phyloP scores from a whole-genome alignment of 2,888 invertebrate genomes.

The Fragum sueziense region DNA sequence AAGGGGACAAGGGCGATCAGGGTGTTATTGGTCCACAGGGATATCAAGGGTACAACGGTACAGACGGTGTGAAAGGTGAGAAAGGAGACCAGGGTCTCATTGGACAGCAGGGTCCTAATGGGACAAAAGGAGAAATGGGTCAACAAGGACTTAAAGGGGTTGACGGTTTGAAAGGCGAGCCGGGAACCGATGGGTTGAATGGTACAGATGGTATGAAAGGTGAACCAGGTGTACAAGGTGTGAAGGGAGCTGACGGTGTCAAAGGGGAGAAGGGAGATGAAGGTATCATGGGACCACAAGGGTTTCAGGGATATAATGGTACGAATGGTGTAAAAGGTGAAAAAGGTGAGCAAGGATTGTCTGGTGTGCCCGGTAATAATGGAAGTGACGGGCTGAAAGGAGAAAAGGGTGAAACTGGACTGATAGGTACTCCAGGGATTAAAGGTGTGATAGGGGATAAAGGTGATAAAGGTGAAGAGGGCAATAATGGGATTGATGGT shows the following conservation, averaged over 20 bases:
- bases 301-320: slow-evolving; percentile 42
- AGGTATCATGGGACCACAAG: slow-evolving; percentile 40
- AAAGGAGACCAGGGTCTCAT: slow-evolving; percentile 11
- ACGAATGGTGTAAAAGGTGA: slow-evolving; percentile 39
- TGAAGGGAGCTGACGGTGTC: slow-evolving; percentile 35
- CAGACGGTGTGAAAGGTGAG: slow-evolving; percentile 28
- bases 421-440: slow-evolving; percentile 32
- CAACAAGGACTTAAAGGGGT: slow-evolving; percentile 16
- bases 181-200: slow-evolving; percentile 26
- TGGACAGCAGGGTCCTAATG: slow-evolving; percentile 43
- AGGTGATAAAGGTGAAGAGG: slow-evolving; percentile 26
- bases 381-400: slow-evolving; percentile 38
- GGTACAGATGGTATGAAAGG: slow-evolving; percentile 30
- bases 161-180: slow-evolving; percentile 18
- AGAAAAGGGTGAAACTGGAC: slow-evolving; percentile 31
- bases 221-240: slow-evolving; percentile 11
- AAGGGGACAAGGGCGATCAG: slow-evolving; percentile 29
- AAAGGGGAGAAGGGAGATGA: slow-evolving; percentile 15
- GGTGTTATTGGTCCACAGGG: slow-evolving; percentile 26
- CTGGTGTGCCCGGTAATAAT: slow-evolving; percentile 27
- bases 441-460: slow-evolving; percentile 33
- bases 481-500: slow-evolving; percentile 35
- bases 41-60: slow-evolving; percentile 3
- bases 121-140: slow-evolving; percentile 33
- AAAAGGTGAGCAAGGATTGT: slow-evolving; percentile 43